These are phyloP conservation scores for Pseudorectes ferrugineus DNA, from an alignment of 2,113 vertebrate genomes.

Conservation along the genomic window DNA sequence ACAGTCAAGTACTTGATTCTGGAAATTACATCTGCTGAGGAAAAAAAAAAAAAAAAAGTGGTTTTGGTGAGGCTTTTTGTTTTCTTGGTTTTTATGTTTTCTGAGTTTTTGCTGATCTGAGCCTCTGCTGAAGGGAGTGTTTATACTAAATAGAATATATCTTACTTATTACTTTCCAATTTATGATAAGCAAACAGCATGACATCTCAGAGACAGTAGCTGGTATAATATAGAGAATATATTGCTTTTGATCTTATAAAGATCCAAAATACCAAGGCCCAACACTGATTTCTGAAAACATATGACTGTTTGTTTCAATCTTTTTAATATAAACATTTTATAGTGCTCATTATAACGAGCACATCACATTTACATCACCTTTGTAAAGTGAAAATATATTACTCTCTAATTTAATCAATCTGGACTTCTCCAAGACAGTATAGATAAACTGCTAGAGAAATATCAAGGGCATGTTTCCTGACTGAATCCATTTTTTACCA, in stretches of 20 bases:
- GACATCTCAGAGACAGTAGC: background rate
- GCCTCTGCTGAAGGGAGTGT: background rate
- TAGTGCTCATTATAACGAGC: background rate
- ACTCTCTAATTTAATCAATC: background rate
- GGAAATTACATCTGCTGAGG: background rate
- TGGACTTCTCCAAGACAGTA: background rate
- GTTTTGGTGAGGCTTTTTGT: background rate
- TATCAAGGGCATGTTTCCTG: background rate
- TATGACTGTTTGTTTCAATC: background rate
- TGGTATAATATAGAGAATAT: background rate
- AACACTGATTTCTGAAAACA: background rate
- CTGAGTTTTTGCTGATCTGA: background rate
- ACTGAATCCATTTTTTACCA: background rate
- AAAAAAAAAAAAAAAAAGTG: background rate
- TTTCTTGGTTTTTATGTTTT: background rate
- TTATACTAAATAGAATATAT: background rate
- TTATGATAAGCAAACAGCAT: background rate
- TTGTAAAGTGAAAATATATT: background rate
- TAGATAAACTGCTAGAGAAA: background rate
- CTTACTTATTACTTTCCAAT: background rate
- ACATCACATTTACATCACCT: background rate
- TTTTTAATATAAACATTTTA: background rate
- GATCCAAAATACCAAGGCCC: background rate
- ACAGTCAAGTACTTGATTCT: background rate
- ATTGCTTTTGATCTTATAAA: background rate